Conservation (phyloP, 2,797 vertebrate species). For the Chanos chanos region DNA sequence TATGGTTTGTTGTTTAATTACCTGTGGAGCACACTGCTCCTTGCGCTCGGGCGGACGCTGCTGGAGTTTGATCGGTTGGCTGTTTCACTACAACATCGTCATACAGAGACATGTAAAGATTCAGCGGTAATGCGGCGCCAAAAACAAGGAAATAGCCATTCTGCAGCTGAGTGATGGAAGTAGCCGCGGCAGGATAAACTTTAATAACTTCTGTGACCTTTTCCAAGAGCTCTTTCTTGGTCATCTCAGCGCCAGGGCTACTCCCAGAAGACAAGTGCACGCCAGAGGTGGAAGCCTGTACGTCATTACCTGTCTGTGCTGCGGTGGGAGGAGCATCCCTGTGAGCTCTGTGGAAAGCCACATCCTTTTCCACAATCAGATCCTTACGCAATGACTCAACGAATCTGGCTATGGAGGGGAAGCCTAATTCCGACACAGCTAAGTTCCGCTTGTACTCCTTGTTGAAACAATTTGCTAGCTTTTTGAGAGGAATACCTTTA, state of each 20-base stretch:
- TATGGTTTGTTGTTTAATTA: conserved; percentile 30
- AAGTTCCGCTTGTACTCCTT: conserved; percentile 52
- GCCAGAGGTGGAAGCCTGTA: not conserved
- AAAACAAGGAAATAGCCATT: conserved; percentile 44
- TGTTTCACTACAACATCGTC: conserved; percentile 35
- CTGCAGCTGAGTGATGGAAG: conserved; percentile 55
- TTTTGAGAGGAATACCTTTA: conserved; percentile 53
- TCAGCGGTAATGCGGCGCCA: conserved; percentile 49
- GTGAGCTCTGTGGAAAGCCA: conserved; percentile 54
- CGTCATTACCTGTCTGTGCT: not conserved
- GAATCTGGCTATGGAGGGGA: conserved; percentile 43
- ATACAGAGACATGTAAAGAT: conserved; percentile 61
- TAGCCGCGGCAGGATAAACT: conserved; percentile 25
- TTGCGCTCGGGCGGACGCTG: not conserved
- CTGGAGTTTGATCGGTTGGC: not conserved
- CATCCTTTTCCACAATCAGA: conserved; percentile 45
- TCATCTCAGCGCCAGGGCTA: conserved; percentile 24
- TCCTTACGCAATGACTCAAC: conserved; percentile 48
- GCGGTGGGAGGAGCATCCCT: not conserved
- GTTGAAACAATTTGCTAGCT: conserved; percentile 46
- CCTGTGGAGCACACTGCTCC: conserved; percentile 34
- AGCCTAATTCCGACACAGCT: conserved; percentile 50
- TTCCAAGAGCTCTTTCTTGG: conserved; percentile 52
- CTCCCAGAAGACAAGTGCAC: conserved; percentile 1
- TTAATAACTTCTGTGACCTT: conserved; percentile 59